Evolutionary conservation across 2,113 vertebrate genomes (phyloP).

Genomic region (Bambusicola thoracicus): DNA sequence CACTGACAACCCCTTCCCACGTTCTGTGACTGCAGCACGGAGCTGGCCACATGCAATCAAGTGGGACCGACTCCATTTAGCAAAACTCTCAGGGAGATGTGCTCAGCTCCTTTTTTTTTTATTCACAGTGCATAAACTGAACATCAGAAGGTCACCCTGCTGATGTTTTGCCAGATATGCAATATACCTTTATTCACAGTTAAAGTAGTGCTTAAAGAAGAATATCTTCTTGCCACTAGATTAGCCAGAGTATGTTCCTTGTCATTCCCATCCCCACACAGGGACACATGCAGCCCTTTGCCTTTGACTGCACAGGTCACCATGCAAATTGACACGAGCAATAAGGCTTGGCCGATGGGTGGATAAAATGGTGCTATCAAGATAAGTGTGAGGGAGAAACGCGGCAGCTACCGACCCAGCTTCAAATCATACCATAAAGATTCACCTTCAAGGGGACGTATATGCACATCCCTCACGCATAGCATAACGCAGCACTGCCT

Average conservation of each 20-base stretch:
- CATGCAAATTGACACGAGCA: neutral
- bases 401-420: neutral
- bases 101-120: conserved; percentile 23
- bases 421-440: neutral
- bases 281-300: neutral
- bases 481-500: neutral
- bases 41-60: neutral
- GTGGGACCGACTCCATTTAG: neutral
- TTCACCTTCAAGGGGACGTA: neutral
- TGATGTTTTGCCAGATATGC: conserved; percentile 32
- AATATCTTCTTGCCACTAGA: conserved; percentile 10
- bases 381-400: neutral
- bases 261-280: neutral
- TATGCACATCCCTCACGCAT: neutral
- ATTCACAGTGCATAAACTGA: conserved; percentile 11
- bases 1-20: neutral
- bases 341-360: neutral
- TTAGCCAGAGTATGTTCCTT: neutral
- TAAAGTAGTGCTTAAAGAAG: neutral
- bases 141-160: neutral
- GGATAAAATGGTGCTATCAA: neutral
- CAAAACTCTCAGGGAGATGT: neutral
- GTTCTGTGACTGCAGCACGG: neutral
- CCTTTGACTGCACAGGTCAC: neutral
- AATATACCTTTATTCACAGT: conserved; percentile 29